Evolutionary conservation across 2,797 vertebrate species (phyloP), one percentile per base, ranked within the genome.

Genomic region (Huso huso): DNA sequence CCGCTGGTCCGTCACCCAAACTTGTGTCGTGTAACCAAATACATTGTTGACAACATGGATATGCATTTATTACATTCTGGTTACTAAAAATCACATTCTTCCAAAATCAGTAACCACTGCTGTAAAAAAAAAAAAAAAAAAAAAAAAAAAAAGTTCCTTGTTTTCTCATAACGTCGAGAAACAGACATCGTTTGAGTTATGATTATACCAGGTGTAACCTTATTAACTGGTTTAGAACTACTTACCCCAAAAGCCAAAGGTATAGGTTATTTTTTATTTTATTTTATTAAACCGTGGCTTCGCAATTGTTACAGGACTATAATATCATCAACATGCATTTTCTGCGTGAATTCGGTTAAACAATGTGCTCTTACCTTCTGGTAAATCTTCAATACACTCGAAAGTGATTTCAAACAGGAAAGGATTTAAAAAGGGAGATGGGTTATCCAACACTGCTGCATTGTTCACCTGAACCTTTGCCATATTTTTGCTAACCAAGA

Each of bases 391-490:
- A 76, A 89, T 90, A 82, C 87, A 89, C 79, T 90, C 88, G 72
- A 90, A 90, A 59, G 89, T 89, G 83, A 90, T 89, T 69, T 90
- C 88, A 76, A 90, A 90, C 69, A 88, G 89, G 78, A 90, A 90
- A 1, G 87, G 87, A 64, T 89, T 89, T 84, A 88, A 90, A 85
- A 90, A 90, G 49, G 87, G 87, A 69, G 89, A 90, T 50, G 85
- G 87, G 66, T 90, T 90, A 69, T 90, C 88, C 83, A 90, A 78
- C 81, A 88, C 87, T 79, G 88, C 86, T 76, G 88, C 87, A 79
- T 90, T 89, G 83, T 88, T 89, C 83, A 88, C 87, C 87, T 89
- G 89, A 75, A 89, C 86, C 87, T 90, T 90, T 78, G 87, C 87
- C 86, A 89, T 89, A 75, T 82, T 86, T 81, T 76, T 23, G 7